Base-by-base conservation (phyloP, 1,140 invertebrate species). In the Kradibia gibbosae region DNA sequence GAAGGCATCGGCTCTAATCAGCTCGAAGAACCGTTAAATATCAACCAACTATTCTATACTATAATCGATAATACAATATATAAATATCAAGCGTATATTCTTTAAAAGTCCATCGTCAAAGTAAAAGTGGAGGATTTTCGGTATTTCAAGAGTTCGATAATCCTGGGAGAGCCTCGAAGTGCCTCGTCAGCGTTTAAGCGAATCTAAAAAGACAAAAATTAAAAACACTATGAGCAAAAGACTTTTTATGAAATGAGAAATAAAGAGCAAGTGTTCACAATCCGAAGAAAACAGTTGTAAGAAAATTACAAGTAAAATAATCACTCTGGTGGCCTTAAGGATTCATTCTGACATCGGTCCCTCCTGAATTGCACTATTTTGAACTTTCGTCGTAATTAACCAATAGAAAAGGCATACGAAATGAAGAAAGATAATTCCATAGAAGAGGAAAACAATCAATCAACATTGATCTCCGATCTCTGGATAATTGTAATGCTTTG, bases 281-380 rank as follows among this genome's bases (percentile, higher is more conserved):
- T n/a, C 65, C 34, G 50, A 67, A 82, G 60, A 74, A 79, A 81
- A 65, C 70, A 81, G 78, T 83, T 57, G 39, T 55, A 60, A 71
- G 73, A 42, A 81, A 71, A 76, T 62, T 85, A 88, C 83, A 85
- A 87, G 85, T 89, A 85, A 85, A 86, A 88, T 89, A 89, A 90
- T 89, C 87, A 89, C 89, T 89, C 85, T 89, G 88, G 89, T 90
- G 88, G 88, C 89, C 89, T 90, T 90, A 90, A 72, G 83, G 84
- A 89, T 85, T 88, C 86, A 88, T 87, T 88, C 87, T 86, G 88
- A 87, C 84, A 85, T 83, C 82, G 86, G 84, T 85, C 83, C 85
- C 83, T 85, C 83, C 85, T 84, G 84, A 86, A 84, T 88, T 86
- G 84, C 85, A 86, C 84, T 84, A 73, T 83, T 81, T 81, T 72